Base-by-base conservation (phyloP, 2,888 invertebrate genomes). In the Celastrina argiolus region DNA sequence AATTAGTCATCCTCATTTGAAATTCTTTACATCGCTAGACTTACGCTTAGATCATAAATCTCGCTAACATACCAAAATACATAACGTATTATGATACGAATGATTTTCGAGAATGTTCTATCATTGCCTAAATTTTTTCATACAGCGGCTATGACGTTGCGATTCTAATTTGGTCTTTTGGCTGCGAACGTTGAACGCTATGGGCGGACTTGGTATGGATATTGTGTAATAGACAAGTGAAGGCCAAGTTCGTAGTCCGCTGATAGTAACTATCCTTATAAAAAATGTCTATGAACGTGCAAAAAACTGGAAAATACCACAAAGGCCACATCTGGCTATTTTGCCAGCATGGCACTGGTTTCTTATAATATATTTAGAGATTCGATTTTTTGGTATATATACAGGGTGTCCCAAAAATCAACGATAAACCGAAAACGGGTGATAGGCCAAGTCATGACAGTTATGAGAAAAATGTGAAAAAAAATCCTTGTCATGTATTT, bases 191-290 rank as follows among this genome's bases (percentile, higher is more conserved):
- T 51, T 51, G 12, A 51, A 51, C 12, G n/a, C n/a, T n/a, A n/a
- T n/a, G n/a, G n/a, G n/a, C n/a, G 51, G 51, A 51, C 51, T 51
- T 51, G 26, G 22, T 51, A 51, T 51, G 51, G 51, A 51, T 51
- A 51, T 51, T 12, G 22, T 51, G 12, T 61, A 61, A 61, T 61
- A 61, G 18, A 39, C 51, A 45, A 18, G 51, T 26, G 51, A 26
- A 51, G 51, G 51, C 51, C 51, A 51, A 51, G 22, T 22, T 22
- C 51, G 51, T 22, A 51, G 51, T 22, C 12, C 12, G 7, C 10
- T 22, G 31, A 31, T 31, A 31, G 5, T 51, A 12, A 26, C 22
- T 12, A 26, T 22, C 12, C 12, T 12, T 12, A 51, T 14, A 26
- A 26, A 36, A 36, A 36, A 36, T 1, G 31, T 18, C 12, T 51